These are phyloP conservation scores for Poecilia wingei DNA, from an alignment of 2,797 vertebrate genomes.

Conservation along the genomic window DNA sequence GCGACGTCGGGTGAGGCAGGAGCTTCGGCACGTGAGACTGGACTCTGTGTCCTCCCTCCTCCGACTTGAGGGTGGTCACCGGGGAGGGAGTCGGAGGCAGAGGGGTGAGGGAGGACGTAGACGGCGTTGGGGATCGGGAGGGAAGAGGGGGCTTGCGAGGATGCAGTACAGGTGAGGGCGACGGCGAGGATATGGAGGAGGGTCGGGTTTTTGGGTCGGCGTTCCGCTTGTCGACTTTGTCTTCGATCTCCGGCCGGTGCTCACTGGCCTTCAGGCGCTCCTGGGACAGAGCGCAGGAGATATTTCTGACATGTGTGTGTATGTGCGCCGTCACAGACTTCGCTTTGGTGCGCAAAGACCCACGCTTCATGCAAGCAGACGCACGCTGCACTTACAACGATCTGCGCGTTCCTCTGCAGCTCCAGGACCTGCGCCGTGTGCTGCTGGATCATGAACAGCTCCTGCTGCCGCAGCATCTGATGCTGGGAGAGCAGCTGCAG, in stretches of 20 bases:
- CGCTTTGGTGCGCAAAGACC: neutral
- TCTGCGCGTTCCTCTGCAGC: constrained; percentile 2
- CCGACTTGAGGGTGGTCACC: constrained; percentile 87
- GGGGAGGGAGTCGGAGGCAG: constrained; percentile 85
- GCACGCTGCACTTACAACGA: neutral
- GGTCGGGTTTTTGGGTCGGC: constrained; percentile 84
- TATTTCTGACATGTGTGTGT: neutral
- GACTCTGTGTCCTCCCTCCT: constrained; percentile 86
- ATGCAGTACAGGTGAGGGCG: constrained; percentile 79
- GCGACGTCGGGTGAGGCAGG: constrained; percentile 69
- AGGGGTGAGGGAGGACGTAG: constrained; percentile 84
- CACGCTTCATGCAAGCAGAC: neutral
- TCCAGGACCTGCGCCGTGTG: constrained; percentile 1
- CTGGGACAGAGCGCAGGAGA: constrained; percentile 72
- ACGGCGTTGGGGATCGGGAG: constrained; percentile 79
- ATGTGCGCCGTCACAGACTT: neutral
- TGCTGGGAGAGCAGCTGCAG: constrained; percentile 97
- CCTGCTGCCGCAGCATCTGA: constrained; percentile 95
- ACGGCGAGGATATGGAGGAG: constrained; percentile 70
- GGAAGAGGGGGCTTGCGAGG: constrained; percentile 84
- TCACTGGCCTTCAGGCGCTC: constrained; percentile 92
- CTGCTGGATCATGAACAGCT: constrained; percentile 93
- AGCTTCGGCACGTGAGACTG: constrained; percentile 82
- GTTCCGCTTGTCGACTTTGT: constrained; percentile 87
- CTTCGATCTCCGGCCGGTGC: constrained; percentile 88